Percentiles rank a stretch among this genome's conserved stretches.
These are phyloP conservation scores for Ariolimax columbianus DNA, from an alignment of 2,888 invertebrate species.

Conservation along the genomic window DNA sequence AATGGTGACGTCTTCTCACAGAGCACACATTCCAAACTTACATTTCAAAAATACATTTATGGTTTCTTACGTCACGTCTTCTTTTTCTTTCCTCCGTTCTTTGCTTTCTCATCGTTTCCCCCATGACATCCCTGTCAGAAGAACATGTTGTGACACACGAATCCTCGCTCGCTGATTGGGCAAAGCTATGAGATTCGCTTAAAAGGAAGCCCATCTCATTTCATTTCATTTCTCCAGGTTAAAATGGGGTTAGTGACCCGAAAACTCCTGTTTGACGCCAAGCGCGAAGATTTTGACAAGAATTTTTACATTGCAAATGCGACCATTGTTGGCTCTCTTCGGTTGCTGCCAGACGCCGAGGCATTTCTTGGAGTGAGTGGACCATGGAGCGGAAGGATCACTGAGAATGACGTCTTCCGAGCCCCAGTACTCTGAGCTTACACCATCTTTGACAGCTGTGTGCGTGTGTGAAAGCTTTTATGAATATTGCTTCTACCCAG, in stretches of 20 bases:
- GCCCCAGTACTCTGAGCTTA: not conserved
- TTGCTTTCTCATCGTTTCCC: not conserved
- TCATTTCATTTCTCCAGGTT: slow-evolving; percentile 42
- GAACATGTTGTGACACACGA: not conserved
- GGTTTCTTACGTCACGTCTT: not conserved
- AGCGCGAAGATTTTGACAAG: slow-evolving; percentile 41
- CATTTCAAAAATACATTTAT: not conserved
- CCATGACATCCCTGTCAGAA: not conserved
- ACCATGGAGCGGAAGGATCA: slow-evolving; percentile 3
- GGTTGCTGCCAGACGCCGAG: slow-evolving; percentile 13
- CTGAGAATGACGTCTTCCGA: not conserved
- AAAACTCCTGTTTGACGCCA: not conserved
- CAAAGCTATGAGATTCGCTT: not conserved
- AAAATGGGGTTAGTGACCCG: slow-evolving; percentile 46
- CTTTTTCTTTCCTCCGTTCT: not conserved
- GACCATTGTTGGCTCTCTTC: slow-evolving; percentile 19
- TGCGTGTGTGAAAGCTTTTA: slow-evolving; percentile 24
- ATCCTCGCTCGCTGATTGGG: not conserved
- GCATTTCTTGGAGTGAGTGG: slow-evolving; percentile 20
- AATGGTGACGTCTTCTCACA: not conserved
- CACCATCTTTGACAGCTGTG: slow-evolving; percentile 26
- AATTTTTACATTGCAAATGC: slow-evolving; percentile 51
- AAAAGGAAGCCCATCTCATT: slow-evolving; percentile 39
- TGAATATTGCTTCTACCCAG: slow-evolving; percentile 14
- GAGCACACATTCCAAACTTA: not conserved